Conservation (phyloP, 2,888 invertebrate genomes). For the Cheilosia soror region DNA sequence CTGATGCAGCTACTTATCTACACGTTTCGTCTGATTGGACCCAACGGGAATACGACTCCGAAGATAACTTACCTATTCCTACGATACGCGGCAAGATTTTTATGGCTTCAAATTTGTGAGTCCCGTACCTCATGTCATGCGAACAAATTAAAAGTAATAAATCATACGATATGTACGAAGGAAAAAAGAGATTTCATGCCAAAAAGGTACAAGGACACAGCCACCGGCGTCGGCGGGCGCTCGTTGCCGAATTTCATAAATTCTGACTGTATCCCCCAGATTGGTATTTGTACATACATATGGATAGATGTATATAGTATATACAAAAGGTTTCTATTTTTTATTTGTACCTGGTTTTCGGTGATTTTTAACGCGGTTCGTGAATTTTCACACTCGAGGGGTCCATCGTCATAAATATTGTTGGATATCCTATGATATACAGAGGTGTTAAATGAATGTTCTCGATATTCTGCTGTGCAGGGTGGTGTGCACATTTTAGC, state of each 20-base stretch:
- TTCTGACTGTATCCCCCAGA: conserved; percentile 19
- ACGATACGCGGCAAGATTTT: conserved; percentile 12
- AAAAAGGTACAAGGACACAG: conserved; percentile 48
- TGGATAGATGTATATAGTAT: background rate
- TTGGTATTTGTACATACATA: conserved; percentile 7
- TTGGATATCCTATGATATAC: conserved; percentile 73
- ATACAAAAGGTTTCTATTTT: conserved; percentile 19
- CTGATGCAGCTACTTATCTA: conserved; percentile 28
- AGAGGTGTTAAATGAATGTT: conserved; percentile 73
- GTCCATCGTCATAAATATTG: conserved; percentile 70
- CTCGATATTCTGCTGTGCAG: conserved; percentile 57
- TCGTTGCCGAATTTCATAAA: conserved; percentile 45
- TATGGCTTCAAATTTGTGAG: conserved; percentile 37
- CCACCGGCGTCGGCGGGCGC: background rate
- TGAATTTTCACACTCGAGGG: conserved; percentile 40
- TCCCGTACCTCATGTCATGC: conserved; percentile 37
- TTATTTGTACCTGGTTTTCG: conserved; percentile 19
- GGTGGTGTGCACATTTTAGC: background rate
- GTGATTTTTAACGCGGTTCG: conserved; percentile 31
- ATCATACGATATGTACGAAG: conserved; percentile 24
- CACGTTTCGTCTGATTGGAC: conserved; percentile 50
- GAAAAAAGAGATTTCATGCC: conserved; percentile 43
- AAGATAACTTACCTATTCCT: conserved; percentile 27
- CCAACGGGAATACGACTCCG: conserved; percentile 24
- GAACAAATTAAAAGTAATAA: conserved; percentile 74